Evolutionary conservation across 2,888 invertebrate species (phyloP), one percentile per base, ranked within the genome.

Genomic region (Xylophagus ater): DNA sequence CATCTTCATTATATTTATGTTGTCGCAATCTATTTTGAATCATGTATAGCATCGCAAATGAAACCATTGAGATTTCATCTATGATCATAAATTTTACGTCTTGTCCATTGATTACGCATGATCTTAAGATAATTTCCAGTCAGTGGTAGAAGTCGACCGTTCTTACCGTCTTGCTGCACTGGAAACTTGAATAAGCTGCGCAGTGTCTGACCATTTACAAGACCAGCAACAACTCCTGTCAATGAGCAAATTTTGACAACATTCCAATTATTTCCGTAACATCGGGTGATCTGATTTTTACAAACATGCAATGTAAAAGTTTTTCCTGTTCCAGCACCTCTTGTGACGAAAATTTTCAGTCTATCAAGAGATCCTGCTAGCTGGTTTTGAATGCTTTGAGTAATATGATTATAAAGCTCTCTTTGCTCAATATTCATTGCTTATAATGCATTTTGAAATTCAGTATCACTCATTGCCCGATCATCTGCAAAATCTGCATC

Each of bases 191-290:
- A 30, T 21, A 26, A 8, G 5, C 10, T 20, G 21, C 42, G 41
- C n/a, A 44, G 7, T 24, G 44, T 44, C 4, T 25, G 9, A 4
- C 32, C 43, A 39, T 35, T 37, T 2, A 53, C 43, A 26, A 54
- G 45, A 9, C 49, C 36, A 6, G 56, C 54, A 42, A 56, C 55
- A 26, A 56, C 57, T 9, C 53, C 56, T 28, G 53, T 55, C 2
- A 52, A 43, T 25, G 55, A 50, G 36, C 48, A 45, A 17, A 50
- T 41, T 44, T 47, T 50, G 4, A 50, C 49, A 8, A 41, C 45
- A 7, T 51, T 46, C n/a, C n/a, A n/a, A n/a, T n/a, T n/a, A n/a
- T n/a, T n/a, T 34, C 43, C 45, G 44, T 49, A 51, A 36, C 49
- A 51, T 37, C 50, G 32, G 29, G 46, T 50, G 26, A 50, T 37